Percentiles rank a stretch among this genome's conserved stretches.
phyloP scores from a whole-genome alignment of 2,113 vertebrate species.

The Chaenocephalus aceratus region DNA sequence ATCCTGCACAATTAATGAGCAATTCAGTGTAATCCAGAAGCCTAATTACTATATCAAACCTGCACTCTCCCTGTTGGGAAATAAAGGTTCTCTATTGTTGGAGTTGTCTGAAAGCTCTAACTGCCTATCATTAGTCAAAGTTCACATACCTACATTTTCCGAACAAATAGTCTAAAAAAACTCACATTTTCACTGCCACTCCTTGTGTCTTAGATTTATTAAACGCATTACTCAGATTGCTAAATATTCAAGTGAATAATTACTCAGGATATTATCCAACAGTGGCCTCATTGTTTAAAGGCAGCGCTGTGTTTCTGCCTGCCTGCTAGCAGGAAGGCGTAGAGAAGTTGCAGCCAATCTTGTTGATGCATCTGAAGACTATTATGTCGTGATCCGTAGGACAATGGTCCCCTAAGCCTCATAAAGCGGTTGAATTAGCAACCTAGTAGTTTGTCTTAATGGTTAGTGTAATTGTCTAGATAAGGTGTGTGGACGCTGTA shows the following conservation, averaged over 20 bases:
- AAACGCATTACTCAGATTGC: neutral
- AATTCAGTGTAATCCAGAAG: neutral
- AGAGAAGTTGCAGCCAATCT: slow-evolving; percentile 49
- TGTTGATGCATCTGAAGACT: slow-evolving; percentile 45
- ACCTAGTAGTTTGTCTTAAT: slow-evolving; percentile 1
- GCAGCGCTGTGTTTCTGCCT: neutral
- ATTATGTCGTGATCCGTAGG: slow-evolving; percentile 34
- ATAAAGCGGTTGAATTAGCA: slow-evolving; percentile 48
- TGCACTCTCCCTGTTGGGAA: neutral
- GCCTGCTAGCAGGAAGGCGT: slow-evolving; percentile 10
- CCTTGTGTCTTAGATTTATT: neutral
- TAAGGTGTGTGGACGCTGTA: neutral
- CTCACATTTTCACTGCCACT: neutral
- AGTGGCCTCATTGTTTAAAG: neutral
- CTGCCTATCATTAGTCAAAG: neutral
- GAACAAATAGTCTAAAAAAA: neutral
- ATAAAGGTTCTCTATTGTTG: neutral
- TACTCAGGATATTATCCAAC: neutral
- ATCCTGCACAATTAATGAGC: neutral
- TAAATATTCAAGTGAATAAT: neutral
- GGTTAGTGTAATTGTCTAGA: slow-evolving; percentile 23
- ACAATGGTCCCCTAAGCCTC: slow-evolving; percentile 55
- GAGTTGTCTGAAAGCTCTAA: neutral
- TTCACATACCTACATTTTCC: neutral
- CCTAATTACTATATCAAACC: neutral